Base-by-base conservation (phyloP, 1,140 invertebrate genomes). In the Piezodorus guildinii region DNA sequence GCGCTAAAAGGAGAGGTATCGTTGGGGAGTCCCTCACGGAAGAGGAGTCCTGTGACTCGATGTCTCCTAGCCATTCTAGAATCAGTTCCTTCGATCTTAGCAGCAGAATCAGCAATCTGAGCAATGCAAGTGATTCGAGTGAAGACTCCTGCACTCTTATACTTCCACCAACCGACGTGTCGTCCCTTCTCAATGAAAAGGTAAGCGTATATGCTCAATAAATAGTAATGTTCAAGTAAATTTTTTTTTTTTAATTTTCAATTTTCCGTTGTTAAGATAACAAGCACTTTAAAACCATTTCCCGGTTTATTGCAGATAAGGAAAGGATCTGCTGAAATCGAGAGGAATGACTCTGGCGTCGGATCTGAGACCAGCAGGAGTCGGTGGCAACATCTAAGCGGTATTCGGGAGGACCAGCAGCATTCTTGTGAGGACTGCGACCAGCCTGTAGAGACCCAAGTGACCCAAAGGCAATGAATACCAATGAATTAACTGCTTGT, bases 331-430 rank as follows among this genome's bases (percentile, higher is more conserved):
- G 79, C 77, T 8, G 81, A 85, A 64, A 86, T 94, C 60, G 91
- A 95, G 76, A 79, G 92, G 65, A 94, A 92, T 69, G 92, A 96
- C 74, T 94, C 91, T 15, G 92, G 92, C 1, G 91, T 95, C 0
- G 92, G 92, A 43, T 92, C 90, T 3, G 92, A 95, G 74, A 94
- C 91, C 3, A 91, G 88, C 72, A 79, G 88, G 69, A 87, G 85
- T 71, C 79, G 82, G 73, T 83, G 85, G 71, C 82, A 85, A 71
- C 76, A 77, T 43, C 75, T 75, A 52, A 74, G 76, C 10, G 72
- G 73, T 21, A 39, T 70, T 68, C 70, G 63, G 70, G 76, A 74
- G 64, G 76, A 71, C 66, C 80, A 75, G 10, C 78, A 80, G 69
- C 81, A 83, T 69, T 45, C 54, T 10, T 89, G 87, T 72, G 86